These are phyloP conservation scores for Dicrurus megarhynchus DNA, from an alignment of 2,113 vertebrate genomes.

Conservation along the genomic window DNA sequence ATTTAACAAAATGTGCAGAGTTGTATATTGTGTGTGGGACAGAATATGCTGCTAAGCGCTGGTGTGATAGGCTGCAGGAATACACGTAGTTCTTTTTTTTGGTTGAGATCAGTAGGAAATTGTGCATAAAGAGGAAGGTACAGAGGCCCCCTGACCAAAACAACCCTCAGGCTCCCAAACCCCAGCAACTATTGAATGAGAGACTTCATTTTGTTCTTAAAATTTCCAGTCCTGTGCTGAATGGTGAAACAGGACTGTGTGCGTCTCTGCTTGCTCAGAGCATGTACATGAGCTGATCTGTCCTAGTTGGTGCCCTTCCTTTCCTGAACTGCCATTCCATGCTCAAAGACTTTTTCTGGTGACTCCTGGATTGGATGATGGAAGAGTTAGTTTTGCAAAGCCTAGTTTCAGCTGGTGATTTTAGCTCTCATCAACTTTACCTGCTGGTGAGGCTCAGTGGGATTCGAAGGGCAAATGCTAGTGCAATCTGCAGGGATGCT, in stretches of 20 bases:
- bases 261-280: background rate
- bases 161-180: background rate
- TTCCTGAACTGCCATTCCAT: background rate
- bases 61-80: background rate
- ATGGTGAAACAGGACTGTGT: background rate
- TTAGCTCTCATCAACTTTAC: background rate
- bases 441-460: background rate
- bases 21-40: background rate
- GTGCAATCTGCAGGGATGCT: background rate
- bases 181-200: background rate
- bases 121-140: background rate
- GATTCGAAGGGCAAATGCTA: background rate
- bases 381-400: background rate
- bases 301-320: too few relatives aligned
- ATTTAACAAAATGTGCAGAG: background rate
- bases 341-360: background rate
- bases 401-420: background rate
- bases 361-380: background rate
- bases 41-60: background rate
- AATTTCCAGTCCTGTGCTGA: background rate
- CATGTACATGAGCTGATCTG: fast-evolving
- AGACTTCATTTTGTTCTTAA: background rate
- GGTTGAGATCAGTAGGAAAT: too few relatives aligned
- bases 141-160: background rate
- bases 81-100: background rate